Conservation (phyloP, 23 tunicate genomes). For the Ciona savignyi region DNA sequence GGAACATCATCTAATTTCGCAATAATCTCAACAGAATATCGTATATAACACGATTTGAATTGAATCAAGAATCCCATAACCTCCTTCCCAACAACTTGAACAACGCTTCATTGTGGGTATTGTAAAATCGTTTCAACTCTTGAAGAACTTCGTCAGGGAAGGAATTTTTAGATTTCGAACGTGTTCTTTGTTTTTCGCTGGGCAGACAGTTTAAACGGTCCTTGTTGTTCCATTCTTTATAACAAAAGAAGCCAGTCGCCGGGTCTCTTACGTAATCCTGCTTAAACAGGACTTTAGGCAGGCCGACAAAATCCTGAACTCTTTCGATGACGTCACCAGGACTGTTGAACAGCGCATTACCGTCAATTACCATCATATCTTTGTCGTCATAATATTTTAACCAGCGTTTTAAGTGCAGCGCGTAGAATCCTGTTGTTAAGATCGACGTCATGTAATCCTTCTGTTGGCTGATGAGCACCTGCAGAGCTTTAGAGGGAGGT, state of each 20-base stretch:
- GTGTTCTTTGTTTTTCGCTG: not conserved
- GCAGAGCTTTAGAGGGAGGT: too few species aligned
- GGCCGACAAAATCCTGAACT: conserved; percentile 19
- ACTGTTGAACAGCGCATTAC: not conserved
- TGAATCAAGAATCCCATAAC: too few species aligned
- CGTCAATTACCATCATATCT: conserved; percentile 13
- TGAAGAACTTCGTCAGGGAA: not conserved
- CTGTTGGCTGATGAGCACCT: not conserved
- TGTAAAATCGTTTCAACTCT: conserved; percentile 11
- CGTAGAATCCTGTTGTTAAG: conserved; percentile 32
- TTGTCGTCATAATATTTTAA: not conserved
- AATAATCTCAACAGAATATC: too few species aligned
- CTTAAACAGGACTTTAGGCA: conserved; percentile 24
- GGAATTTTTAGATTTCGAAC: not conserved
- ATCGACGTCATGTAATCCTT: not conserved
- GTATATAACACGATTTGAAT: too few species aligned
- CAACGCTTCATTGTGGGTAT: conserved; percentile 18
- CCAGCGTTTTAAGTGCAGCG: conserved; percentile 27
- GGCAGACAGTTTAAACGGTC: not conserved
- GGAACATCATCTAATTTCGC: too few species aligned
- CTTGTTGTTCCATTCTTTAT: conserved; percentile 7
- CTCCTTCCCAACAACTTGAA: conserved; percentile 14
- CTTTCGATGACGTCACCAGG: conserved; percentile 35
- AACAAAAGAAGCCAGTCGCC: conserved; percentile 1
- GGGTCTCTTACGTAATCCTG: conserved; percentile 11